Evolutionary conservation across 2,797 vertebrate genomes (phyloP).

Genomic region (Echiichthys vipera): DNA sequence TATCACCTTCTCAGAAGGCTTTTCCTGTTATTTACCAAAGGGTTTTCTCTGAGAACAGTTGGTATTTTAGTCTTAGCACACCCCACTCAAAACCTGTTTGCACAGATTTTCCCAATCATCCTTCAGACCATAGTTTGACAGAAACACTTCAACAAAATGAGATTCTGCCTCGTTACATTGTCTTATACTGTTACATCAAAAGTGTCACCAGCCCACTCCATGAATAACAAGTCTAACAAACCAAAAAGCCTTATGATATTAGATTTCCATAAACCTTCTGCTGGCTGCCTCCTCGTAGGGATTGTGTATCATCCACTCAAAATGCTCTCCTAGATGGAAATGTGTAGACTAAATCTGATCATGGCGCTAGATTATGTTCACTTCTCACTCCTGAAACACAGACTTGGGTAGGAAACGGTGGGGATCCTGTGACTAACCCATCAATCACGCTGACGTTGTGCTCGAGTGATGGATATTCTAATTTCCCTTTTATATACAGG

Average conservation of each 20-base stretch:
- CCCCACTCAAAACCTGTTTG: conserved; percentile 83
- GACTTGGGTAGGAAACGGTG: conserved; percentile 72
- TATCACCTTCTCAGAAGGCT: conserved; percentile 51
- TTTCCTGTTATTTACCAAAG: conserved; percentile 78
- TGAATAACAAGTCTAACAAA: conserved; percentile 81
- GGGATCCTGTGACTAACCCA: conserved; percentile 81
- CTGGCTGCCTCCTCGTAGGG: conserved; percentile 69
- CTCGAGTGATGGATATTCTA: conserved; percentile 84
- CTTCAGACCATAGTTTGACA: conserved; percentile 79
- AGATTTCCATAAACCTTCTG: conserved; percentile 83
- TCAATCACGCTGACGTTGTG: conserved; percentile 81
- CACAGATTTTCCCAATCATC: conserved; percentile 83
- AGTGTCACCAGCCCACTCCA: conserved; percentile 79
- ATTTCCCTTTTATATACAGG: conserved; percentile 85
- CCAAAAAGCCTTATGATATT: conserved; percentile 79
- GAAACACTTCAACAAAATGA: conserved; percentile 82
- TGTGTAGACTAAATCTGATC: conserved; percentile 83
- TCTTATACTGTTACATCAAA: conserved; percentile 81
- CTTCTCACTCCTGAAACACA: conserved; percentile 79
- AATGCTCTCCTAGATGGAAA: conserved; percentile 79
- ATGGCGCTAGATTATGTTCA: conserved; percentile 80
- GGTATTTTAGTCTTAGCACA: conserved; percentile 82
- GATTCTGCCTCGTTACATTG: conserved; percentile 82
- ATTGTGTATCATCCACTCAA: conserved; percentile 80
- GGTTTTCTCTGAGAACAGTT: conserved; percentile 75